These are phyloP conservation scores for Microtus montanus DNA, from an alignment of 2,113 vertebrate genomes.

Conservation along the genomic window DNA sequence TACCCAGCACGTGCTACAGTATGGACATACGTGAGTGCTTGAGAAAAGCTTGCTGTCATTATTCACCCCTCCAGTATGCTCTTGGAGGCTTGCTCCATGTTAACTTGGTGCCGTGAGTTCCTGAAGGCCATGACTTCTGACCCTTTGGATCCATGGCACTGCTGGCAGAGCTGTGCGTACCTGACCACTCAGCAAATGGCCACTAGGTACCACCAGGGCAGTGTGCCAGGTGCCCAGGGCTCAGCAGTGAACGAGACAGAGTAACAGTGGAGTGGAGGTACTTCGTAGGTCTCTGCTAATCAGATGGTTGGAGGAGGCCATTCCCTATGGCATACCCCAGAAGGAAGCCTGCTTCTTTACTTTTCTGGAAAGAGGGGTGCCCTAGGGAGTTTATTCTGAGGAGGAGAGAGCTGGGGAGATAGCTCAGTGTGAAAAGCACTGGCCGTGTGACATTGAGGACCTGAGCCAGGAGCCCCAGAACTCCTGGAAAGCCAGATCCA, in stretches of 20 bases:
- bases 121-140: background rate
- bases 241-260: background rate
- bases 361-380: background rate
- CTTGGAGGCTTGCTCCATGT: background rate
- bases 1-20: background rate
- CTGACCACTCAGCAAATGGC: background rate
- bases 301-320: background rate
- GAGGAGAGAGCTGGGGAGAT: background rate
- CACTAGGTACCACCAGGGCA: background rate
- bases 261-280: background rate
- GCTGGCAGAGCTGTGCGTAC: background rate
- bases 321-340: background rate
- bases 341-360: background rate
- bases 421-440: background rate
- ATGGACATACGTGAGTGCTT: background rate
- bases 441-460: background rate
- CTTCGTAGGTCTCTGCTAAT: background rate
- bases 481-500: background rate
- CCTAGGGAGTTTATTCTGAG: slow-evolving; percentile 3
- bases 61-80: background rate
- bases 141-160: background rate
- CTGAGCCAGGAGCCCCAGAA: background rate
- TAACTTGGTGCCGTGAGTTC: background rate
- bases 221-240: background rate
- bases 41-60: background rate